phyloP scores from a whole-genome alignment of 2,797 vertebrate genomes.

The Macropus fuliginosus region DNA sequence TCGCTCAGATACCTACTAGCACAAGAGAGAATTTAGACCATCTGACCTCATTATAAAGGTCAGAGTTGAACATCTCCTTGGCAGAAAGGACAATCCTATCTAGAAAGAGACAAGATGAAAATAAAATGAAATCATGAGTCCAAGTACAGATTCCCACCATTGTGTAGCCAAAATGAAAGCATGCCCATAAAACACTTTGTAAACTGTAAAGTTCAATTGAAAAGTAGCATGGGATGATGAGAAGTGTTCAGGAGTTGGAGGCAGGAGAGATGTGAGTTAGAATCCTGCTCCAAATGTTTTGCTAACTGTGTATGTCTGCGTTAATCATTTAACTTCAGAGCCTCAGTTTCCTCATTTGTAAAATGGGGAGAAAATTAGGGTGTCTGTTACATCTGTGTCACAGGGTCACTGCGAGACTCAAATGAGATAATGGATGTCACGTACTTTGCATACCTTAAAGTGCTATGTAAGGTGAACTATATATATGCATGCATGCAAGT shows the following conservation, averaged over 20 bases:
- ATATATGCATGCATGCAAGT: background rate
- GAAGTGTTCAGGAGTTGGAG: background rate
- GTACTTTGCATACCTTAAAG: too few relatives aligned
- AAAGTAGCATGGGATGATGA: background rate
- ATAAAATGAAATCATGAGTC: background rate
- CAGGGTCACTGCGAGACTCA: background rate
- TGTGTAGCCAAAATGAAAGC: background rate
- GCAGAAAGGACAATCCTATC: background rate
- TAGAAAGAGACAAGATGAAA: background rate
- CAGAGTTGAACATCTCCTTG: conserved; percentile 37
- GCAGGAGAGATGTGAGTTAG: background rate
- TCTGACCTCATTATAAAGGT: conserved; percentile 61
- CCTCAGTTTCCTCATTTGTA: background rate
- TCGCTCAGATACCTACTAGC: background rate
- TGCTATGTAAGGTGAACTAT: background rate
- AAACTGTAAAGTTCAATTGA: background rate
- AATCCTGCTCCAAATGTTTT: background rate
- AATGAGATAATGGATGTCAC: background rate
- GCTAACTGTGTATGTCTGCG: background rate
- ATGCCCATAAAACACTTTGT: background rate
- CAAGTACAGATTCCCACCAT: background rate
- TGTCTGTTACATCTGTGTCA: background rate
- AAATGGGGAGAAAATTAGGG: background rate
- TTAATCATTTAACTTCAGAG: background rate
- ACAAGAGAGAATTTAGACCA: conserved; percentile 18